Base-by-base conservation (phyloP, 2,113 vertebrate species). In the Scomber scombrus region DNA sequence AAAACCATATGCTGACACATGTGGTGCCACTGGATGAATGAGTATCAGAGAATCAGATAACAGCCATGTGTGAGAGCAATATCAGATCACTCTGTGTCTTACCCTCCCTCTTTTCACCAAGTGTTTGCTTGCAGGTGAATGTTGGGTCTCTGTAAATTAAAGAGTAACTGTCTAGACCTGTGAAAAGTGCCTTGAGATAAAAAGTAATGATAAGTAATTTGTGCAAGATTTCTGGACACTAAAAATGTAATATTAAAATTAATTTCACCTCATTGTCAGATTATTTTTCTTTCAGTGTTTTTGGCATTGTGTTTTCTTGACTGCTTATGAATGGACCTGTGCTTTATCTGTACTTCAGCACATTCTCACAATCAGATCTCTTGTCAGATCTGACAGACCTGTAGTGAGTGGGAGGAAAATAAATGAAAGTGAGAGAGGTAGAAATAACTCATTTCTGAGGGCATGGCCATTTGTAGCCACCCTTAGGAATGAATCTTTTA, bases 391-490 rank as follows among this genome's bases (percentile, higher is more conserved):
- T 71, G 61, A 63, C 23, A 66, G 77, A 14, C 14, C 26, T 49
- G 60, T 8, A 51, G 63, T 62, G 15, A 70, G 55, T 71, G 16
- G 52, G 52, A 74, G 31, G 50, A 11, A 58, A 18, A 54, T 2
- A 82, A 62, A 11, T 19, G 23, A 75, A 56, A 54, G 19, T 63
- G 55, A 51, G 9, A 77, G 19, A 78, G 14, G 51, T 1, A 66
- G 34, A 65, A 23, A 29, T 61, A 4, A 61, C 15, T 67, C n/a
- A 26, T 16, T n/a, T 13, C 77, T 51, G 54, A 43, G 26, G 49
- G 18, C 61, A 34, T 2, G n/a, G 40, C 13, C 50, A 12, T 46
- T 26, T 50, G 11, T 62, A 31, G 21, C 3, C 21, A 26, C 72
- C 23, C 9, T 62, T 5, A 45, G 56, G 21, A 23, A 16, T 31